These are phyloP conservation scores for Leptestheria dahalacensis DNA, from an alignment of 1,140 invertebrate species.

Conservation along the genomic window DNA sequence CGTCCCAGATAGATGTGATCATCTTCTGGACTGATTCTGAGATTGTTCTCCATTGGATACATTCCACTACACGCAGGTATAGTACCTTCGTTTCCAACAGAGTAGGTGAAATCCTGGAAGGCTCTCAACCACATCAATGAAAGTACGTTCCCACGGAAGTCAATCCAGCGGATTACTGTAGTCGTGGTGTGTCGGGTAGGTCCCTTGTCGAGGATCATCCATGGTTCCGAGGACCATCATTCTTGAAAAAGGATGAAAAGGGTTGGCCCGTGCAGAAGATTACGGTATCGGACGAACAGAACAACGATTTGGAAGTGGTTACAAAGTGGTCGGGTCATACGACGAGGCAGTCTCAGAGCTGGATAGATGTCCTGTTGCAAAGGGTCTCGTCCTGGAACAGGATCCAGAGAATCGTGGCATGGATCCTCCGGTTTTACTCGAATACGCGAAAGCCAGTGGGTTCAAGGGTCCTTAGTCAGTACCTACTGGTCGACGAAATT, in stretches of 20 bases:
- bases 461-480: neutral
- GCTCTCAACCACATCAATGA: slow-evolving; percentile 1
- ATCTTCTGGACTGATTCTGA: too few species aligned
- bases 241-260: neutral
- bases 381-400: neutral
- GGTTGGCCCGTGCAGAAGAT: slow-evolving; percentile 2
- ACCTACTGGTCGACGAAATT: neutral
- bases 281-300: neutral
- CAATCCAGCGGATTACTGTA: slow-evolving; percentile 11
- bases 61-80: slow-evolving; percentile 9
- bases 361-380: neutral
- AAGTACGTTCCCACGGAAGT: slow-evolving; percentile 2
- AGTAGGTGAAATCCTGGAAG: slow-evolving; percentile 13
- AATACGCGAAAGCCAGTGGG: neutral
- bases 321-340: neutral
- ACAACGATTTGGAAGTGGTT: slow-evolving; percentile 2
- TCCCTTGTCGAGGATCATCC: neutral
- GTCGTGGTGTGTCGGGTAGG: neutral
- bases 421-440: neutral
- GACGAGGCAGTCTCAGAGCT: neutral
- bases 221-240: slow-evolving; percentile 12
- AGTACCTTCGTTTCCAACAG: slow-evolving; percentile 12
- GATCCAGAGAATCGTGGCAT: neutral
- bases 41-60: slow-evolving; percentile 15
- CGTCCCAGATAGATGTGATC: too few species aligned